Percentiles rank a stretch among this genome's conserved stretches.
These are phyloP conservation scores for Lepidochitona cinerea DNA, from an alignment of 2,888 invertebrate genomes.

Conservation along the genomic window DNA sequence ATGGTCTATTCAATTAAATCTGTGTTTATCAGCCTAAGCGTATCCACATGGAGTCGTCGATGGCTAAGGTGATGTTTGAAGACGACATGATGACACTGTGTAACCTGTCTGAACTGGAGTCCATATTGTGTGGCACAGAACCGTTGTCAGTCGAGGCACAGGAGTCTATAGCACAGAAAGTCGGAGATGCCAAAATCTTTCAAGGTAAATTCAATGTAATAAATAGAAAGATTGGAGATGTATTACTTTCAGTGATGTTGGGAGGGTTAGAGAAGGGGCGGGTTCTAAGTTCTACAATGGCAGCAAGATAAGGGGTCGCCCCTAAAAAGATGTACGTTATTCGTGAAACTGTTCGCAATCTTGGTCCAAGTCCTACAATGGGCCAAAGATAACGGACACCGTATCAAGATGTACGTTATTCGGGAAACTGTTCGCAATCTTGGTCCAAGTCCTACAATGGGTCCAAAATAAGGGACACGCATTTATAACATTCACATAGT, in stretches of 20 bases:
- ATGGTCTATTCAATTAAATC: not conserved
- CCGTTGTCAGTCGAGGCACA: not conserved
- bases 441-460: too few species aligned
- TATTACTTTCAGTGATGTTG: not conserved
- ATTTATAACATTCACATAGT: too few species aligned
- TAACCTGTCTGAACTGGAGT: not conserved
- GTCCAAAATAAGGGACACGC: too few species aligned
- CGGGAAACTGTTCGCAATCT: too few species aligned
- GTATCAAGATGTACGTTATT: too few species aligned
- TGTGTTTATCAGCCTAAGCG: not conserved
- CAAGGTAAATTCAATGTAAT: not conserved
- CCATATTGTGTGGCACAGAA: not conserved
- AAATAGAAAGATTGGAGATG: not conserved
- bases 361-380: too few species aligned
- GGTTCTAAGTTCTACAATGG: too few species aligned
- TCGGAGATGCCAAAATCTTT: not conserved
- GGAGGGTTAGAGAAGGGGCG: too few species aligned
- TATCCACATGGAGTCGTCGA: not conserved
- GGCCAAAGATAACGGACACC: too few species aligned
- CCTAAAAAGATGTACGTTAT: too few species aligned
- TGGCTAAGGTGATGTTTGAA: not conserved
- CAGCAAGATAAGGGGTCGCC: too few species aligned
- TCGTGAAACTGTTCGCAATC: too few species aligned
- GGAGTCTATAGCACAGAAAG: not conserved
- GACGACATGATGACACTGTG: not conserved